Percentiles rank a stretch among this genome's conserved stretches.
These are phyloP conservation scores for Belgica antarctica DNA, from an alignment of 2,888 invertebrate genomes.

Conservation along the genomic window DNA sequence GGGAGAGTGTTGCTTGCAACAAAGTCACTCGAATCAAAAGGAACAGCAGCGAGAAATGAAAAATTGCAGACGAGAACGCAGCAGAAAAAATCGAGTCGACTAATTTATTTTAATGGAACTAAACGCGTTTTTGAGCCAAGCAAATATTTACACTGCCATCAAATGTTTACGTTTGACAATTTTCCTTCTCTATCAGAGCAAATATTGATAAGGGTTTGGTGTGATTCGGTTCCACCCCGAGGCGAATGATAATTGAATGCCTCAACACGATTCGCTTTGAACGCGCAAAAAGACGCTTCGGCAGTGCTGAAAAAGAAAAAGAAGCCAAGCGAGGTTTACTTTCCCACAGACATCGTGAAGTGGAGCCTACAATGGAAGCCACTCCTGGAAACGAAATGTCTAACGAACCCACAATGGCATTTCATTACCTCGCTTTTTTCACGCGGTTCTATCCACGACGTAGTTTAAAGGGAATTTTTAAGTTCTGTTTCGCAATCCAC, in stretches of 20 bases:
- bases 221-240: conserved; percentile 4
- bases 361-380: conserved; percentile 3
- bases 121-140: conserved; percentile 6
- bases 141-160: conserved; percentile 22
- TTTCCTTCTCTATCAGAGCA: conserved; percentile 10
- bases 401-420: conserved; percentile 32
- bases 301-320: background rate
- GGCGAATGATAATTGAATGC: background rate
- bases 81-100: background rate
- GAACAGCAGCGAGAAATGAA: background rate
- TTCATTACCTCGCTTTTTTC: conserved; percentile 1
- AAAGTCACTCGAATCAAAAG: background rate
- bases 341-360: background rate
- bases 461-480: background rate
- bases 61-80: conserved; percentile 4
- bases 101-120: conserved; percentile 29
- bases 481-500: conserved; percentile 29
- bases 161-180: conserved; percentile 24
- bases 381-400: conserved; percentile 32
- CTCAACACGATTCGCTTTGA: conserved; percentile 1
- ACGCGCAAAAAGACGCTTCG: background rate
- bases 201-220: conserved; percentile 19
- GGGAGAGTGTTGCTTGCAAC: background rate
- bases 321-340: background rate
- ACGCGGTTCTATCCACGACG: background rate